Evolutionary conservation across 1,140 invertebrate genomes (phyloP).

Genomic region (Ceratina japonica): DNA sequence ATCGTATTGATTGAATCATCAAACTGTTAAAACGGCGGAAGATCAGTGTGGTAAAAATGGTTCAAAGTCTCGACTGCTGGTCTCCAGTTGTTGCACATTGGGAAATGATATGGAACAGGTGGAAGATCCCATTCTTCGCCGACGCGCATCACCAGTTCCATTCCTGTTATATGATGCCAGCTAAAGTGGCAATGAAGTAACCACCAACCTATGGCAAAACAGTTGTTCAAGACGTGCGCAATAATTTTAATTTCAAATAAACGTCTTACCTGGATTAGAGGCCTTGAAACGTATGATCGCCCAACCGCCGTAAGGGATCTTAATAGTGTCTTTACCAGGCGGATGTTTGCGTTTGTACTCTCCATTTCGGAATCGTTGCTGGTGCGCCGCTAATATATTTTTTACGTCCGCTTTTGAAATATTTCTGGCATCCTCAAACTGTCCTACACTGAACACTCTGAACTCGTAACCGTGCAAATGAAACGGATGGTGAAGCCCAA

Average conservation of each 20-base stretch:
- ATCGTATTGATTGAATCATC: not conserved
- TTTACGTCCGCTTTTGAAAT: constrained; percentile 84
- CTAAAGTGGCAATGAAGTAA: constrained; percentile 55
- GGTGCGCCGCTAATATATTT: constrained; percentile 68
- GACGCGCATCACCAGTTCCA: constrained; percentile 70
- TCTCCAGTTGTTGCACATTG: constrained; percentile 66
- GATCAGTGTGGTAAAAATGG: constrained; percentile 4
- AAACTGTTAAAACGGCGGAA: not conserved
- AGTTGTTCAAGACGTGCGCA: not conserved
- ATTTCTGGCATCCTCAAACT: constrained; percentile 32
- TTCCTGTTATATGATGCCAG: constrained; percentile 64
- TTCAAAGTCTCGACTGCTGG: constrained; percentile 17
- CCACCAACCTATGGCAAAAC: constrained; percentile 38
- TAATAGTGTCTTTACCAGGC: constrained; percentile 73
- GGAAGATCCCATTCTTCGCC: constrained; percentile 62
- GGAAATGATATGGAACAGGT: constrained; percentile 65
- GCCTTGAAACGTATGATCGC: constrained; percentile 86
- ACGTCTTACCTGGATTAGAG: constrained; percentile 83
- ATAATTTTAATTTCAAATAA: not conserved
- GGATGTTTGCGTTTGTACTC: constrained; percentile 68
- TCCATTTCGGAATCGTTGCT: constrained; percentile 69
- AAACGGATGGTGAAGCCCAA: constrained; percentile 52
- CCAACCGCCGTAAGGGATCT: constrained; percentile 86
- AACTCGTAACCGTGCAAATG: constrained; percentile 64
- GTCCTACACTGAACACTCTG: constrained; percentile 60